phyloP scores from a whole-genome alignment of 2,797 vertebrate species.

The Mustela erminea region DNA sequence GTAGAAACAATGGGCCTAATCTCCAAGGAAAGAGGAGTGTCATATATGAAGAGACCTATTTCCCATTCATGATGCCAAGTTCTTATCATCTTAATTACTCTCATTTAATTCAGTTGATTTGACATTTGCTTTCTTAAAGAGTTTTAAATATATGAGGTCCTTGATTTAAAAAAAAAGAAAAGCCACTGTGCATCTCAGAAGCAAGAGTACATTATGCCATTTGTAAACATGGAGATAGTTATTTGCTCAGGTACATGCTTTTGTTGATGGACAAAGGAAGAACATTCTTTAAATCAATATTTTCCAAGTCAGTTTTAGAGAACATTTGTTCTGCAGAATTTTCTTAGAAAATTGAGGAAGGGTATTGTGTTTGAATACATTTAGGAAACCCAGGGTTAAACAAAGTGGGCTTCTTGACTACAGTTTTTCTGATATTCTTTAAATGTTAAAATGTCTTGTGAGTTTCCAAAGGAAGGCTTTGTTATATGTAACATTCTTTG shows the following conservation, averaged over 20 bases:
- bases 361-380: not conserved
- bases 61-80: not conserved
- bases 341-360: slow-evolving; percentile 4
- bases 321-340: not conserved
- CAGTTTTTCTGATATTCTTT: not conserved
- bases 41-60: not conserved
- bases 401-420: not conserved
- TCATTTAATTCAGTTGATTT: slow-evolving; percentile 63
- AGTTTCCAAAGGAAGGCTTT: not conserved
- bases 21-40: not conserved
- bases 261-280: slow-evolving; percentile 28
- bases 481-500: not conserved
- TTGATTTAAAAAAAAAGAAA: not conserved
- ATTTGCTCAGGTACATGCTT: not conserved
- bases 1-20: slow-evolving; percentile 11
- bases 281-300: slow-evolving; percentile 13
- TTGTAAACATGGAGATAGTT: not conserved
- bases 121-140: slow-evolving; percentile 59
- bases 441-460: slow-evolving; percentile 15
- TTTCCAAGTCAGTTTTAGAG: not conserved
- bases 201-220: not conserved
- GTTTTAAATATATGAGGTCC: slow-evolving; percentile 41
- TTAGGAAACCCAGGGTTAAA: slow-evolving; percentile 47
- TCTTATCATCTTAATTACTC: slow-evolving; percentile 62
- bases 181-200: not conserved